Evolutionary conservation across 2,888 invertebrate species (phyloP).

Genomic region (Danaus chrysippus): DNA sequence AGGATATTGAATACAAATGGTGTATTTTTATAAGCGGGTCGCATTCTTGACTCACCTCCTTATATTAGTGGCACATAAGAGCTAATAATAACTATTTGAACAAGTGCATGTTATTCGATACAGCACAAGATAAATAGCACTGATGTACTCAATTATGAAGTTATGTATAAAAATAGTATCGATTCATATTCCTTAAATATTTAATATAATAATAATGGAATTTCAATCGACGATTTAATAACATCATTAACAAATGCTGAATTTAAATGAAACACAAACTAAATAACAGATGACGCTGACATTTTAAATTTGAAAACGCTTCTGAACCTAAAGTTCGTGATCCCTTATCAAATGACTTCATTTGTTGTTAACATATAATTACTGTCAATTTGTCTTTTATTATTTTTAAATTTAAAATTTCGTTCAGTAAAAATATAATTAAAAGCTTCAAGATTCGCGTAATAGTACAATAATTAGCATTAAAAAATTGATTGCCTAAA

Average conservation of each 20-base stretch:
- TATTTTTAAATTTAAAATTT: no score
- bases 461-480: not conserved
- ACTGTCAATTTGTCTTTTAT: not conserved
- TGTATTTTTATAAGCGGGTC: slow-evolving; percentile 11
- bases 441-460: not conserved
- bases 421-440: no score
- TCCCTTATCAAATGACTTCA: slow-evolving; percentile 2
- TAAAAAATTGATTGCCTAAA: not conserved
- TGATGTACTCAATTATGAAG: slow-evolving; percentile 9
- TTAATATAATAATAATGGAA: not conserved
- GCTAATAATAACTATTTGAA: slow-evolving; percentile 29
- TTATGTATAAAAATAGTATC: slow-evolving; percentile 9
- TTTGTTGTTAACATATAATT: not conserved
- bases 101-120: slow-evolving; percentile 20
- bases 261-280: not conserved
- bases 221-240: not conserved
- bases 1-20: slow-evolving; percentile 19
- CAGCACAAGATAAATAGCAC: slow-evolving; percentile 14
- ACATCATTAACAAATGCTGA: not conserved
- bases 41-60: slow-evolving; percentile 15
- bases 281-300: not conserved
- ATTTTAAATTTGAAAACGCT: slow-evolving; percentile 4
- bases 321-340: slow-evolving; percentile 1
- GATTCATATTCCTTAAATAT: not conserved
- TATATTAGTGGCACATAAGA: slow-evolving; percentile 19